A percentile compares a stretch with the other conserved stretches of the same genome.
Evolutionary conservation across 2,113 vertebrate species (phyloP).

Genomic region (Mustela nigripes): DNA sequence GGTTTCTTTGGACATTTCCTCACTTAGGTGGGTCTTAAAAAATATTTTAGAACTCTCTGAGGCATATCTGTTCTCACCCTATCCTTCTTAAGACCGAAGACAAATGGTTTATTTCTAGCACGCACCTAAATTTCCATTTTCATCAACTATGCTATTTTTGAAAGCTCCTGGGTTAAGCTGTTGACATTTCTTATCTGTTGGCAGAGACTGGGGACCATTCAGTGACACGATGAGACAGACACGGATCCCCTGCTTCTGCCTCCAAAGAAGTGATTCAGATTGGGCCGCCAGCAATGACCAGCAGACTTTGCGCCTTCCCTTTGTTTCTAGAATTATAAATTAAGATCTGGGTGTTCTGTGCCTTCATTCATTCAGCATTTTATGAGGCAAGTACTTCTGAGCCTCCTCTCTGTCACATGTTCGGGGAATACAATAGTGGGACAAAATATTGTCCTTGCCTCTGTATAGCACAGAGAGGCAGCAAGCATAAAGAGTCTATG

Average conservation of each 20-base stretch:
- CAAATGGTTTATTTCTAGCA: constrained; percentile 77
- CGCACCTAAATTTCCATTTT: constrained; percentile 77
- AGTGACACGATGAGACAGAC: constrained; percentile 66
- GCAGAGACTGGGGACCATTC: constrained; percentile 60
- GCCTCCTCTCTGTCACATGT: background rate
- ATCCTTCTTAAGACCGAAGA: constrained; percentile 53
- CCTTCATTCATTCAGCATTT: background rate
- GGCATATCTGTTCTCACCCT: background rate
- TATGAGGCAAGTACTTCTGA: background rate
- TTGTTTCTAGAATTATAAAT: background rate
- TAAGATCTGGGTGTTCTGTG: background rate
- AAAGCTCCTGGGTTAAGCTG: constrained; percentile 79
- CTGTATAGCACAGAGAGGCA: background rate
- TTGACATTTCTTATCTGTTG: constrained; percentile 84
- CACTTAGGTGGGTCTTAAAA: constrained; percentile 21
- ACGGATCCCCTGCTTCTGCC: background rate
- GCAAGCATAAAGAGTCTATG: background rate
- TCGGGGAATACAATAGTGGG: background rate
- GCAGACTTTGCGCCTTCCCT: background rate
- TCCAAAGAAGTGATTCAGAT: constrained; percentile 69
- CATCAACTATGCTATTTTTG: constrained; percentile 81
- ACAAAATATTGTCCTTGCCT: background rate
- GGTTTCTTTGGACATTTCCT: background rate
- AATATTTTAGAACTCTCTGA: constrained; percentile 4
- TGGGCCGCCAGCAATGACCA: constrained; percentile 70